Evolutionary conservation across 2,797 vertebrate genomes (phyloP), one percentile per base, ranked within the genome.

Genomic region (Danio jaintianensis): DNA sequence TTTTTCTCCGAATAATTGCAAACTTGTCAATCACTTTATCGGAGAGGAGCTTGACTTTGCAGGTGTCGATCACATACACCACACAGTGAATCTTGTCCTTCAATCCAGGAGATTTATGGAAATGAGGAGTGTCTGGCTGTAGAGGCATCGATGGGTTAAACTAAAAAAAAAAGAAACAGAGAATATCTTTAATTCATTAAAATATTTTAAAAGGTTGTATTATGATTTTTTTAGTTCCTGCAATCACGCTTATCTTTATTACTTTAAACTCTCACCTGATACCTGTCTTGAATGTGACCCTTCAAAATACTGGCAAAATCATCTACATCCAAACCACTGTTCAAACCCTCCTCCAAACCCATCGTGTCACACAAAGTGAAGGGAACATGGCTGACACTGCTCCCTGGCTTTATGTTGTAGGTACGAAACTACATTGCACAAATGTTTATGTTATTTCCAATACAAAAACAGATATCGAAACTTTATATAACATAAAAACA

Each of bases 281-380:
- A 90, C n/a, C 20, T 84, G 82, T 94, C 90, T 66, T 76, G 78
- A 40, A 94, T 8, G 50, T 93, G 90, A 11, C 93, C 93, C 13
- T 89, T 91, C 72, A 87, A 82, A 84, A 94, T 90, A 75, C 15
- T 91, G 79, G 84, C 43, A 3, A 94, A 52, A 74, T 94, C 93
- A 0, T 93, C 89, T 3, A 86, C 74, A 36, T 91, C 76, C 79
- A 94, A 75, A 59, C 93, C 94, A 4, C 74, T 12, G 20, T 86
- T 88, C 15, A 40, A 0, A 1, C 75, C 85, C 16, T 91, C 90
- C 80, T 93, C 93, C 84, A 94, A 77, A 15, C 93, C 92, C 92
- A 94, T 93, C 7, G 91, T 92, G 86, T 94, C 93, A 70, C 93
- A 94, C 71, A 94, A 70, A 13, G 86, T 8, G 63, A 95, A 73